Evolutionary conservation across 2,797 vertebrate genomes (phyloP).

Genomic region (Phyllotis vaccarum): DNA sequence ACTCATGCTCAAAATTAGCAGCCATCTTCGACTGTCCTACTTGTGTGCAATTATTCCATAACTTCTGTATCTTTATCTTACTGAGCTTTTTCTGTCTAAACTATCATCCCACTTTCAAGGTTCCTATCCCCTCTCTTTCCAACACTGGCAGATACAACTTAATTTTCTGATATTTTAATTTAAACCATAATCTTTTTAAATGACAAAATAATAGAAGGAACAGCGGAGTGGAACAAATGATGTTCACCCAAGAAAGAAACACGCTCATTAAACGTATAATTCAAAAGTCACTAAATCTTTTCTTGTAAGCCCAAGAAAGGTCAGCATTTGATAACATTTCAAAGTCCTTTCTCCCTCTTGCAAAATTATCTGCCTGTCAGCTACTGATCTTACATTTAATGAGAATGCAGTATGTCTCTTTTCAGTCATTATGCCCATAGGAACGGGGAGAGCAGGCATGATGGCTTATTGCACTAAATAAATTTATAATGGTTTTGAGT

Average conservation of each 20-base stretch:
- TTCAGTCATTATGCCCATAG: neutral
- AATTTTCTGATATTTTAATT: conserved; percentile 11
- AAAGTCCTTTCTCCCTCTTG: neutral
- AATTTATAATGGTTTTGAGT: neutral
- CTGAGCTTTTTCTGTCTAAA: neutral
- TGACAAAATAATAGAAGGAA: conserved; percentile 26
- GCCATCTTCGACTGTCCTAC: neutral
- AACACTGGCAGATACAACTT: neutral
- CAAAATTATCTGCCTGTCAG: neutral
- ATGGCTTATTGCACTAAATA: conserved; percentile 5
- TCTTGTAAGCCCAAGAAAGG: neutral
- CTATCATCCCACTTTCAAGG: neutral
- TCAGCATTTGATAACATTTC: neutral
- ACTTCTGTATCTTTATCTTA: neutral
- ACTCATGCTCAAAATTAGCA: neutral
- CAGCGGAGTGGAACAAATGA: neutral
- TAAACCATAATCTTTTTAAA: neutral
- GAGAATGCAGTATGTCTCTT: neutral
- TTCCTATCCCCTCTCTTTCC: neutral
- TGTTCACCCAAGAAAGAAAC: neutral
- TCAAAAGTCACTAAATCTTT: neutral
- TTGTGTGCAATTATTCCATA: neutral
- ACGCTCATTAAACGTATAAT: neutral
- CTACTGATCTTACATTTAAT: neutral
- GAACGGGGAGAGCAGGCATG: neutral